A percentile compares a stretch with the other conserved stretches of the same genome.
phyloP scores from a whole-genome alignment of 2,888 invertebrate genomes.

The Danaus chrysippus region DNA sequence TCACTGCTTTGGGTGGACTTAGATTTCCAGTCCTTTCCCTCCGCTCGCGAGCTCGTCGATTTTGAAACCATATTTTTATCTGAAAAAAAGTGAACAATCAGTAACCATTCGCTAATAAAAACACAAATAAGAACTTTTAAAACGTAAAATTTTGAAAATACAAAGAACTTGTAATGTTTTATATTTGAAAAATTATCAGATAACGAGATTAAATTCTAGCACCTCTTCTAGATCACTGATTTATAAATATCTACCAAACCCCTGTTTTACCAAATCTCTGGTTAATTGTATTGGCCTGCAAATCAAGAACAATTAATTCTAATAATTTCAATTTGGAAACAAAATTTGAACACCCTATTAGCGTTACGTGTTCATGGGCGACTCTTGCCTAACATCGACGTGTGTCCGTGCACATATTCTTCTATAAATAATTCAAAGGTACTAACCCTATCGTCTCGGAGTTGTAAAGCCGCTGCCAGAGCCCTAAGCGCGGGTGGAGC shows the following conservation, averaged over 20 bases:
- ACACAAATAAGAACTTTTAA: slow-evolving; percentile 46
- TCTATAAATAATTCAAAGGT: background rate
- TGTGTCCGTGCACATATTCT: background rate
- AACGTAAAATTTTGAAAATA: slow-evolving; percentile 8
- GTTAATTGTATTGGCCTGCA: too few species aligned
- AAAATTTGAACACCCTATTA: too few species aligned
- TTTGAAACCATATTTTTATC: slow-evolving; percentile 90
- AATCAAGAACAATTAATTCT: too few species aligned
- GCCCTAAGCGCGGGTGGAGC: slow-evolving; percentile 83
- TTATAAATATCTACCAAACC: too few species aligned
- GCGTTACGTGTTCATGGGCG: too few species aligned
- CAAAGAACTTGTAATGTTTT: too few species aligned
- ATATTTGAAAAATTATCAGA: too few species aligned
- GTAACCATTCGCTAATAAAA: background rate
- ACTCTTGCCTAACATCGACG: too few species aligned
- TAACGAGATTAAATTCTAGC: too few species aligned
- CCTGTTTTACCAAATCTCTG: too few species aligned
- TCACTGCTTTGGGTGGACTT: slow-evolving; percentile 54
- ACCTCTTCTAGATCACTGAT: too few species aligned
- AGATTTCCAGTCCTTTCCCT: slow-evolving; percentile 77
- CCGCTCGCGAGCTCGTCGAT: slow-evolving; percentile 86
- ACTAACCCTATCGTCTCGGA: slow-evolving; percentile 83
- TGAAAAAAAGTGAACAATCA: slow-evolving; percentile 32
- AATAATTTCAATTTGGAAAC: too few species aligned
- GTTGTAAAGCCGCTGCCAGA: slow-evolving; percentile 80